These are phyloP conservation scores for Myiopsitta monachus DNA, from an alignment of 2,113 vertebrate genomes.

Conservation along the genomic window DNA sequence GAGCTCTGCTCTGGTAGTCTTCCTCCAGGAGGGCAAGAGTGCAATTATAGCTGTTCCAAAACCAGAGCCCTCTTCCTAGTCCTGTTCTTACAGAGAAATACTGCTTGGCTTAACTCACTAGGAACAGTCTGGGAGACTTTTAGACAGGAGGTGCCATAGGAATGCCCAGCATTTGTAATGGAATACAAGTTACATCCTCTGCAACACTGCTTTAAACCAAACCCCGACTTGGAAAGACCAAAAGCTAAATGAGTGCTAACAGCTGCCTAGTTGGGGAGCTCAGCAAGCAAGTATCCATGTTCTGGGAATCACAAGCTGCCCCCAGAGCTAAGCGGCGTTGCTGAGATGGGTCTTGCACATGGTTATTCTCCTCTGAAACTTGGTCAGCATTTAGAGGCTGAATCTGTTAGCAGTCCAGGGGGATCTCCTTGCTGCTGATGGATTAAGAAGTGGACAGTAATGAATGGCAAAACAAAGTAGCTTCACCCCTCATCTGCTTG, in stretches of 20 bases:
- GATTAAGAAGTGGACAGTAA: not conserved
- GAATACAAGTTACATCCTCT: not conserved
- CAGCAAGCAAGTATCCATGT: not conserved
- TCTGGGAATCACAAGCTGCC: not conserved
- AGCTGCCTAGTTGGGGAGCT: not conserved
- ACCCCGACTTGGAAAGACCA: not conserved
- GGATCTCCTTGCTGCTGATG: not conserved
- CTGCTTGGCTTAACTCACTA: not conserved
- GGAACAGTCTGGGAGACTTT: not conserved
- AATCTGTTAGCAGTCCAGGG: not conserved
- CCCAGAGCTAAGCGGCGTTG: not conserved
- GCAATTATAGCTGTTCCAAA: not conserved
- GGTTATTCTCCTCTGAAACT: not conserved
- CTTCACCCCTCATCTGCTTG: not conserved
- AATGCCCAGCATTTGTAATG: not conserved
- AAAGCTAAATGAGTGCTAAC: not conserved
- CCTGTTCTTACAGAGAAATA: accelerated
- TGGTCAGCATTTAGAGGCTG: too few species aligned
- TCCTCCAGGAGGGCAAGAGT: not conserved
- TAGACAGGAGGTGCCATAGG: not conserved
- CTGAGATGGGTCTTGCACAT: accelerated
- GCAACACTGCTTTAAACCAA: not conserved
- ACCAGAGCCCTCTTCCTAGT: not conserved
- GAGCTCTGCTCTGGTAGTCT: not conserved
- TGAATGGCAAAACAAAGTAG: not conserved